These are phyloP conservation scores for Metalampra italica DNA, from an alignment of 2,888 invertebrate species.

Conservation along the genomic window DNA sequence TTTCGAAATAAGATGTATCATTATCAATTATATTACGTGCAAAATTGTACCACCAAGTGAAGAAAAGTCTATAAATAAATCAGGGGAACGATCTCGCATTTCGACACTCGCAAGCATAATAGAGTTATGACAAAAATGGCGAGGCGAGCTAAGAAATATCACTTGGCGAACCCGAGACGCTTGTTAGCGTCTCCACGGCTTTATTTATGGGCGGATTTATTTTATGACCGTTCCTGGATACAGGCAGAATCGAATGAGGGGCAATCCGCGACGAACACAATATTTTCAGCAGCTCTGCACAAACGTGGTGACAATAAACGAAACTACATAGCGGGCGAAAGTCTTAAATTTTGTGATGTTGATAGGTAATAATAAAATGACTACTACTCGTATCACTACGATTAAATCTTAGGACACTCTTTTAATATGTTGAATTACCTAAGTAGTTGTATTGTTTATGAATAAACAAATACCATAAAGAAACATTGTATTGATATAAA, in stretches of 20 bases:
- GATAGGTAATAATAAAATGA: too few species aligned
- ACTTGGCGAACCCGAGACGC: constrained; percentile 75
- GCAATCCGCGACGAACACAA: constrained; percentile 43
- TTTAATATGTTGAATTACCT: too few species aligned
- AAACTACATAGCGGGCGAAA: too few species aligned
- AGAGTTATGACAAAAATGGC: constrained; percentile 76
- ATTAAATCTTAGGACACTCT: too few species aligned
- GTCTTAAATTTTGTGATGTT: too few species aligned
- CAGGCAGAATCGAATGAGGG: constrained; percentile 54
- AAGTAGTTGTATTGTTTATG: too few species aligned
- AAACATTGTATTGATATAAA: too few species aligned
- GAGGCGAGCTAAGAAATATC: constrained; percentile 66
- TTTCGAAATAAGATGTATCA: too few species aligned
- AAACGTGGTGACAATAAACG: background rate
- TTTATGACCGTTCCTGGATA: constrained; percentile 67
- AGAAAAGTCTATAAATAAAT: constrained; percentile 44
- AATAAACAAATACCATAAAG: too few species aligned
- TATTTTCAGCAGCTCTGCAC: constrained; percentile 38
- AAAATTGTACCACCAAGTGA: constrained; percentile 2
- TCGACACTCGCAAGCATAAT: constrained; percentile 69
- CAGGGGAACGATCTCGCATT: constrained; percentile 62
- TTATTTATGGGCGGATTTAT: constrained; percentile 79
- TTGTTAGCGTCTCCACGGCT: constrained; percentile 73
- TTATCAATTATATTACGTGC: background rate
- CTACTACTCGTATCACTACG: too few species aligned